Percentiles rank a stretch among this genome's conserved stretches.
Conservation (phyloP, 2,797 vertebrate genomes). For the Gouania willdenowi region DNA sequence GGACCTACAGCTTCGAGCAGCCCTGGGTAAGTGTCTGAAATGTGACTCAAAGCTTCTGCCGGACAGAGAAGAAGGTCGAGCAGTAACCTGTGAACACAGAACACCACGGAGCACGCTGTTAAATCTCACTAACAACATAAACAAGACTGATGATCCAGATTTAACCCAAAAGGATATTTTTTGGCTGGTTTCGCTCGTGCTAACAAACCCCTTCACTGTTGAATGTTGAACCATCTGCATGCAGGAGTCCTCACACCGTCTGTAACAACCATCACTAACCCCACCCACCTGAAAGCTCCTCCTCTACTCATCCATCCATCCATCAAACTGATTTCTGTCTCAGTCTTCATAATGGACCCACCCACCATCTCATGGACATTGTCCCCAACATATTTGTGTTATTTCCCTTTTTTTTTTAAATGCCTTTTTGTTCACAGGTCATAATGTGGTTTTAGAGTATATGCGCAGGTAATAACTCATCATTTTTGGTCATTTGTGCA, state of each 20-base stretch:
- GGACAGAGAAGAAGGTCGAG: constrained; percentile 8
- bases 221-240: constrained; percentile 33
- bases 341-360: constrained; percentile 44
- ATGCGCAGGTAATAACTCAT: too few species aligned
- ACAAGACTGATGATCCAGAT: constrained; percentile 3
- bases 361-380: constrained; percentile 41
- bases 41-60: neutral
- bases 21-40: constrained; percentile 86
- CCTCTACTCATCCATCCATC: constrained; percentile 37
- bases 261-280: constrained; percentile 55
- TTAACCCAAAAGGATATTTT: constrained; percentile 34
- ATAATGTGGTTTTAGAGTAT: neutral
- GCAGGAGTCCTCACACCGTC: constrained; percentile 43
- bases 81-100: too few species aligned
- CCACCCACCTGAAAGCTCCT: constrained; percentile 37
- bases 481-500: constrained; percentile 14
- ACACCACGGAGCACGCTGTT: too few species aligned
- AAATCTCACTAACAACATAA: too few species aligned
- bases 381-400: neutral
- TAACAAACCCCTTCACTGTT: constrained; percentile 14
- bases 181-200: constrained; percentile 39
- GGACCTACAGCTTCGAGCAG: constrained; percentile 90
- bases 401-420: constrained; percentile 16
- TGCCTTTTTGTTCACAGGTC: constrained; percentile 36
- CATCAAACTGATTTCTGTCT: constrained; percentile 41